phyloP scores from a whole-genome alignment of 1,140 invertebrate species.

The Meteorus sp. region DNA sequence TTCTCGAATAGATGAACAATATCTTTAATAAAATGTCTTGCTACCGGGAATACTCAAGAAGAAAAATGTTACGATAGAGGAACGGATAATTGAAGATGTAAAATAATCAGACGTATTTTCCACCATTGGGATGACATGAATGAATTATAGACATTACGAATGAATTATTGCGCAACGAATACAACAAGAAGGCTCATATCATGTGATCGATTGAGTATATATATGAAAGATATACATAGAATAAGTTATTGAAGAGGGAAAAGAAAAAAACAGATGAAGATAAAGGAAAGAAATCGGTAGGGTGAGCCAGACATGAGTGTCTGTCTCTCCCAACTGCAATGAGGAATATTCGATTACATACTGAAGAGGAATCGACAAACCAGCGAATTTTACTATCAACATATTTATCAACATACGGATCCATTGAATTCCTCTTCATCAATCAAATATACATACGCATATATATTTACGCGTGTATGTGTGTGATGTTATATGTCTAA shows the following conservation, averaged over 20 bases:
- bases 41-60: too few species aligned
- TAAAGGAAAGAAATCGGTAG: not conserved
- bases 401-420: too few species aligned
- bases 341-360: not conserved
- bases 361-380: not conserved
- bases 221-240: conserved; percentile 1
- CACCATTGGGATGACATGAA: not conserved
- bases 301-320: not conserved
- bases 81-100: not conserved
- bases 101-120: not conserved
- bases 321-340: too few species aligned
- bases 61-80: too few species aligned
- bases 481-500: not conserved
- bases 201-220: conserved; percentile 16
- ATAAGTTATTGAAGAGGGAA: conserved; percentile 1
- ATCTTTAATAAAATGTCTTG: too few species aligned
- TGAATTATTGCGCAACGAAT: conserved; percentile 17
- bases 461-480: not conserved
- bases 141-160: conserved; percentile 10
- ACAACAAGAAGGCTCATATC: not conserved
- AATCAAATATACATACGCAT: not conserved
- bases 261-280: not conserved
- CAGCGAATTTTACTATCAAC: not conserved
- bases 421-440: too few species aligned
- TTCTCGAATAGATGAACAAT: too few species aligned